phyloP scores from a whole-genome alignment of 2,113 vertebrate genomes.

The Sula dactylatra region DNA sequence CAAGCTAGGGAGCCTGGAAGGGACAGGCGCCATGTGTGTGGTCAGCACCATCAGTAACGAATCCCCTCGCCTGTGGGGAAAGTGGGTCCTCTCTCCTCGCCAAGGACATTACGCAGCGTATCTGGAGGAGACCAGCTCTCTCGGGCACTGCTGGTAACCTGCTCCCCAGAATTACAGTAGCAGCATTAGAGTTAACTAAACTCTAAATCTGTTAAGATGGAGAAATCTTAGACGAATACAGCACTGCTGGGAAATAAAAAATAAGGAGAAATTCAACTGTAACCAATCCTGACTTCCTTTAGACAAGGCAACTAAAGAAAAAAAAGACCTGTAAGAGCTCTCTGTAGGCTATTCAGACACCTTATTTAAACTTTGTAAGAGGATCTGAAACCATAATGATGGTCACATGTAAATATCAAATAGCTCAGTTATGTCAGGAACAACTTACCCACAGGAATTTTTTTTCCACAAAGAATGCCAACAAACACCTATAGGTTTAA shows the following conservation, averaged over 20 bases:
- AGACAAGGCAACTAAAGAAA: neutral
- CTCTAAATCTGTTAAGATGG: neutral
- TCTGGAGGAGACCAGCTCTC: neutral
- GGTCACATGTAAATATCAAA: neutral
- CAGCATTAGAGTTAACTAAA: neutral
- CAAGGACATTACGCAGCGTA: neutral
- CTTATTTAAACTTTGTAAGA: conserved; percentile 44
- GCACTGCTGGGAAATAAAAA: conserved; percentile 43
- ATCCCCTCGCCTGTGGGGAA: neutral
- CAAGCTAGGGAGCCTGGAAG: neutral
- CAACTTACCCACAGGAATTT: neutral
- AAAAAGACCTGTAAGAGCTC: neutral
- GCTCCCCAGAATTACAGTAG: neutral
- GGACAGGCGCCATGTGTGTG: neutral
- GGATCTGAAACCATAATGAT: conserved; percentile 6
- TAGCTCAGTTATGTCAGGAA: neutral
- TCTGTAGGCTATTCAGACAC: conserved; percentile 30
- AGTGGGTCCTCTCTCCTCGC: neutral
- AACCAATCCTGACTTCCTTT: conserved; percentile 27
- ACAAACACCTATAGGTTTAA: neutral
- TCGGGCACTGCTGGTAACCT: neutral
- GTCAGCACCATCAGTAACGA: neutral
- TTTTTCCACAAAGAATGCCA: neutral
- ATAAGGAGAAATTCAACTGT: neutral
- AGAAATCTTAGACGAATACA: neutral